Base-by-base conservation (phyloP, 2,113 vertebrate species). In the Sorex fumeus region DNA sequence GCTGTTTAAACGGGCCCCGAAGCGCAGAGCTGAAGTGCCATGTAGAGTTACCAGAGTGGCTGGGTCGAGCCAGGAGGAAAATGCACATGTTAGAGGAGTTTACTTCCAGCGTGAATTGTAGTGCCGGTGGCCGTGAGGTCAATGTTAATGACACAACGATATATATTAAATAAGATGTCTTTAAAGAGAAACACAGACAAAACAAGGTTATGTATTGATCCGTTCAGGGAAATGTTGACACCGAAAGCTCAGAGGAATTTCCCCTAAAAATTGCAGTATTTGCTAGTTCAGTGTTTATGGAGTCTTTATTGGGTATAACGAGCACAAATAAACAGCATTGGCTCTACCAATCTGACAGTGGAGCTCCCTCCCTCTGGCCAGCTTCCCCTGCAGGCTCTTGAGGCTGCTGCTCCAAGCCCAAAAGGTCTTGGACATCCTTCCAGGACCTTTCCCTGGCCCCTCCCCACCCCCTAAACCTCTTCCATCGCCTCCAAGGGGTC, bases 51-150 rank as follows among this genome's bases (percentile, higher is more conserved):
- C 34, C 12, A 0, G 28, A 23, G 9, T 76, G n/a, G 7, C 72
- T 28, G 13, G 2, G 23, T 6, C 1, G 3, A 3, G 32, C 60
- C 71, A 8, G 1, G 19, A 47, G 62, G 53, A 60, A 94, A 60
- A 53, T 0, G 1, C 0, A 0, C 28, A 0, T 0, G 30, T 27
- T 40, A 11, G 13, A 9, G 1, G 16, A 23, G 81, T 50, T 66
- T 28, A 1, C 0, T 3, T 32, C 2, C 34, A 50, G 18, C 1
- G 0, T 2, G n/a, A 64, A 40, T 21, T 23, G 3, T 3, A 30
- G 40, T 0, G 4, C n/a, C 27, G 45, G 1, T 28, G 36, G 76
- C 30, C 1, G 0, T 28, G 40, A 70, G 36, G 12, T 82, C 53
- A 69, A 2, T 8, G n/a, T n/a, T 53, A 40, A 25, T 9, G 12